A percentile compares a stretch with the other conserved stretches of the same genome.
phyloP scores from a whole-genome alignment of 2,888 invertebrate species.

The Xestia c-nigrum region DNA sequence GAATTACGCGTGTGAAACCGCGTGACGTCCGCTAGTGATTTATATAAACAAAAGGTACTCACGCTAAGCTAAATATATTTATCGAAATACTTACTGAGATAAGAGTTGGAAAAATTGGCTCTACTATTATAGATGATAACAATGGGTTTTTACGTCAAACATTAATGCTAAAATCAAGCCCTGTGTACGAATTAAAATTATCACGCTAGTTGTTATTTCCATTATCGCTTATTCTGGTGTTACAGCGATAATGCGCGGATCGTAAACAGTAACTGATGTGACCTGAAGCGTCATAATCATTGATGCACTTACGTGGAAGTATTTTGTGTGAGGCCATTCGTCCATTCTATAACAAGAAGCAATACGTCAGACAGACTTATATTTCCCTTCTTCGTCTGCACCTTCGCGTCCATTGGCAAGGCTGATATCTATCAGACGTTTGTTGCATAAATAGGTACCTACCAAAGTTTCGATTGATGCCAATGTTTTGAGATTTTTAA shows the following conservation, averaged over 20 bases:
- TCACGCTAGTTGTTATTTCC: conserved; percentile 19
- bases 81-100: conserved; percentile 1
- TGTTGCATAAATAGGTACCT: neutral
- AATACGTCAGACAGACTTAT: neutral
- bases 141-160: conserved; percentile 13
- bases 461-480: neutral
- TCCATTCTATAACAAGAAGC: conserved; percentile 8
- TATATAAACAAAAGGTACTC: neutral
- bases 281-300: conserved; percentile 20
- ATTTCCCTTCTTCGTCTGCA: neutral
- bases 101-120: conserved; percentile 5
- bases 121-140: neutral
- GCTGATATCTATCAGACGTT: neutral
- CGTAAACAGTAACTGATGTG: conserved; percentile 24
- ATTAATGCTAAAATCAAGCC: conserved; percentile 10
- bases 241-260: conserved; percentile 25
- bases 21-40: no score
- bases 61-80: conserved; percentile 8
- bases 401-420: neutral
- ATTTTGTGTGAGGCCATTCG: conserved; percentile 27
- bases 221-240: conserved; percentile 30
- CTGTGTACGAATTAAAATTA: conserved; percentile 14
- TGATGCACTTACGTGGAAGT: conserved; percentile 1
- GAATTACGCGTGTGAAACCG: no score
- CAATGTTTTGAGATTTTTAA: neutral